Conservation (phyloP, 2,113 vertebrate species). For the Ochotona princeps region DNA sequence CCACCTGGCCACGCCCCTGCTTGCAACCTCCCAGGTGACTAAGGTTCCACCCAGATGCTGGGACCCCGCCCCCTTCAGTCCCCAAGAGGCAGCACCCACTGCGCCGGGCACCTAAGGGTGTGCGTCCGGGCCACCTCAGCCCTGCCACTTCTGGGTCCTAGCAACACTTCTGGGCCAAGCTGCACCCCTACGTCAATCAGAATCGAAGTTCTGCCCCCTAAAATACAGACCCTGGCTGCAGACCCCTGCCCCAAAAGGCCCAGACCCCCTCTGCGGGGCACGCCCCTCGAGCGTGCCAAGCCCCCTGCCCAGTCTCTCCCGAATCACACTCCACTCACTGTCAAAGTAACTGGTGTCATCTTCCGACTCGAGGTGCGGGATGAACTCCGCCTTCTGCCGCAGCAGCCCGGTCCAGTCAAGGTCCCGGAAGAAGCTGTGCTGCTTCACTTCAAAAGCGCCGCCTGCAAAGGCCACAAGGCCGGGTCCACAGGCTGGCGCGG, state of each 20-base stretch:
- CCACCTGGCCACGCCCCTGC: background rate
- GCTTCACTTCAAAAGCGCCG: conserved; percentile 93
- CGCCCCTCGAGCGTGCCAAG: background rate
- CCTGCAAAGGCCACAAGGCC: conserved; percentile 79
- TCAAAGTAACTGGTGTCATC: conserved; percentile 98
- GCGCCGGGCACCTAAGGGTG: background rate
- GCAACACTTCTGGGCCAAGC: fast-evolving
- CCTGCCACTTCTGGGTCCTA: background rate
- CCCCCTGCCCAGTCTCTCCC: no score
- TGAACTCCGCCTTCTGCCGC: conserved; percentile 96
- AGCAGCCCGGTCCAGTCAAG: conserved; percentile 95
- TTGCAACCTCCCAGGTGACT: background rate
- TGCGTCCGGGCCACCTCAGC: no score
- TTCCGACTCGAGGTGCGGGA: conserved; percentile 95
- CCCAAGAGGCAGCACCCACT: background rate
- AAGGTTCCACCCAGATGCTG: background rate
- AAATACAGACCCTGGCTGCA: background rate
- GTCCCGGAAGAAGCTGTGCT: conserved; percentile 92
- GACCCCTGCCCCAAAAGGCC: background rate
- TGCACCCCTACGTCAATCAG: background rate
- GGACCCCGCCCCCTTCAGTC: background rate
- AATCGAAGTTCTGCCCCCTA: background rate
- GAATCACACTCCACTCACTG: conserved; percentile 86
- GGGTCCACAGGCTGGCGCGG: no score
- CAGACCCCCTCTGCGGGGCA: background rate